Conservation (phyloP, 2,797 vertebrate genomes). For the Etheostoma perlongum region DNA sequence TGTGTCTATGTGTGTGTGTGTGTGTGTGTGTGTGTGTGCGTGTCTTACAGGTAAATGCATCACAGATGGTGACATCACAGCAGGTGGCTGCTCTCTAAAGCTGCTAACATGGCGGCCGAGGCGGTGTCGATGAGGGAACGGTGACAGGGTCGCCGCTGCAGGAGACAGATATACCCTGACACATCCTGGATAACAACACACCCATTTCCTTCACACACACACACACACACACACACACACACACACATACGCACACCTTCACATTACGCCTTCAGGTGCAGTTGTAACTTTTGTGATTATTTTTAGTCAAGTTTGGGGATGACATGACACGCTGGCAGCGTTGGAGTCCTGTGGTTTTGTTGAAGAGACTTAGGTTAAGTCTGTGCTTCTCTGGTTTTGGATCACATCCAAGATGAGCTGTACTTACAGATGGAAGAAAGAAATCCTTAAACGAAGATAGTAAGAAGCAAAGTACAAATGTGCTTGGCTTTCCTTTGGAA, state of each 20-base stretch:
- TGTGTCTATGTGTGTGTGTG: slow-evolving; percentile 26
- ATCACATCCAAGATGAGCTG: slow-evolving; percentile 3
- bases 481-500: neutral
- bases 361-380: slow-evolving; percentile 21
- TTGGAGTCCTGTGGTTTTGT: neutral
- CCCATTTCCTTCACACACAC: slow-evolving; percentile 36
- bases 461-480: neutral
- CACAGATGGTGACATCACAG: slow-evolving; percentile 82
- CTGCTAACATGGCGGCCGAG: slow-evolving; percentile 51
- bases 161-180: slow-evolving; percentile 53
- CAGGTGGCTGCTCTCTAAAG: slow-evolving; percentile 71
- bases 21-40: slow-evolving; percentile 10
- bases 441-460: neutral
- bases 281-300: neutral
- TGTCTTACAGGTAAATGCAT: slow-evolving; percentile 67
- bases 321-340: neutral
- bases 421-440: neutral
- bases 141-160: slow-evolving; percentile 39
- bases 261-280: neutral
- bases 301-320: slow-evolving; percentile 5
- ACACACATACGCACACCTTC: neutral
- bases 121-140: slow-evolving; percentile 26
- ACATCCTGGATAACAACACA: slow-evolving; percentile 49
- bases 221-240: slow-evolving; percentile 15
- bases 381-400: neutral